Percentiles rank a stretch among this genome's conserved stretches.
Evolutionary conservation across 1,140 invertebrate species (phyloP).

Genomic region (Probaryconus sp.): DNA sequence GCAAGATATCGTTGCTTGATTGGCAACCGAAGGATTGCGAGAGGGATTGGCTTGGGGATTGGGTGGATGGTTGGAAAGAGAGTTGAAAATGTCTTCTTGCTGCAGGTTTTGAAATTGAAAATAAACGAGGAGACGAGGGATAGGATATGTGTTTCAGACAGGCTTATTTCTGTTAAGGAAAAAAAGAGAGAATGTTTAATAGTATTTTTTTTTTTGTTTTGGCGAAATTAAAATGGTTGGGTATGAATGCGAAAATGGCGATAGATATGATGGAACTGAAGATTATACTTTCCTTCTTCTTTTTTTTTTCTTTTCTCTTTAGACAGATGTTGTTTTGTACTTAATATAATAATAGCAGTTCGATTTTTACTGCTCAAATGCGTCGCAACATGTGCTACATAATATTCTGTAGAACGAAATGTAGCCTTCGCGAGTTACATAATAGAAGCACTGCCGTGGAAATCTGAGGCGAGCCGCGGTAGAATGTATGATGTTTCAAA

Average conservation of each 20-base stretch:
- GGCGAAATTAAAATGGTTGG: no score
- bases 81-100: no score
- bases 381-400: constrained; percentile 55
- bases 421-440: constrained; percentile 47
- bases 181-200: no score
- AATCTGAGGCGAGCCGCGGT: constrained; percentile 39
- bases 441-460: constrained; percentile 49
- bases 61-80: constrained; percentile 10
- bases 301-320: constrained; percentile 14
- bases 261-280: not conserved
- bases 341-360: constrained; percentile 61
- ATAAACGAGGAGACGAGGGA: no score
- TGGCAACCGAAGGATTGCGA: constrained; percentile 27
- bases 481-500: constrained; percentile 36
- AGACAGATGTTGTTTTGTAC: constrained; percentile 49
- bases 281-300: no score
- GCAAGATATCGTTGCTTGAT: constrained; percentile 26
- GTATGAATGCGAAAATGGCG: no score
- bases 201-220: no score
- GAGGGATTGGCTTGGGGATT: constrained; percentile 16
- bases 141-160: no score
- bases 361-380: constrained; percentile 60
- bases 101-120: no score
- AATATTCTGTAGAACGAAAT: constrained; percentile 46
- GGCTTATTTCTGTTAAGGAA: no score